Base-by-base conservation (phyloP, 1,140 invertebrate species). In the Antheraea mylitta region DNA sequence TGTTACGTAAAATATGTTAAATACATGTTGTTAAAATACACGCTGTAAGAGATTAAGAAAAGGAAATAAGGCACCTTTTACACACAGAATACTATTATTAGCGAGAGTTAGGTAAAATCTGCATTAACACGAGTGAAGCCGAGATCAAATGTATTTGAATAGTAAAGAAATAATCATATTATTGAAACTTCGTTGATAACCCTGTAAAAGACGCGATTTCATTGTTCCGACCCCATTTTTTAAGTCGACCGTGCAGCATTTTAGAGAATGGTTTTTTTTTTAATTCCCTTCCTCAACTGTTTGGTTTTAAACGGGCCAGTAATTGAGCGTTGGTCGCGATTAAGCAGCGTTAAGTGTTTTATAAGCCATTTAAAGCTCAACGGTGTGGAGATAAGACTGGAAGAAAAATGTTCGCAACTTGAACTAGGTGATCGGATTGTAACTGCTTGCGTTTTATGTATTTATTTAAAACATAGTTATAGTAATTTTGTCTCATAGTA, bases 161-260 rank as follows among this genome's bases (percentile, higher is more conserved):
- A 0, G 16, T 53, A 53, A 13, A n/a, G 16, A 6, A 53, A 7
- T 53, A 16, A 53, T 0, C 2, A 13, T n/a, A 2, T 16, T 53
- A 53, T 53, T 53, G 73, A 36, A 13, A 61, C 9, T 10, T 61
- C 19, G 22, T 19, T 22, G 76, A 42, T 75, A 81, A 72, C 75
- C 74, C 77, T 79, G 71, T 38, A 68, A 70, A 68, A 70, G 69
- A 75, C 71, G 72, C 77, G 77, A 70, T 81, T 81, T 80, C 78
- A 85, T 81, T 81, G 77, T 74, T 70, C 64, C 70, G 79, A 78
- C 79, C 81, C 64, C 68, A 74, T 79, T 85, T 80, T 42, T 70
- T 67, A 76, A 72, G 74, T 19, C 66, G 67, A 66, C 70, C 75
- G 74, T 77, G 77, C 77, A 70, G 45, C 70, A 75, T 80, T 78